Evolutionary conservation across 2,797 vertebrate genomes (phyloP).

Genomic region (Acipenser oxyrinchus): DNA sequence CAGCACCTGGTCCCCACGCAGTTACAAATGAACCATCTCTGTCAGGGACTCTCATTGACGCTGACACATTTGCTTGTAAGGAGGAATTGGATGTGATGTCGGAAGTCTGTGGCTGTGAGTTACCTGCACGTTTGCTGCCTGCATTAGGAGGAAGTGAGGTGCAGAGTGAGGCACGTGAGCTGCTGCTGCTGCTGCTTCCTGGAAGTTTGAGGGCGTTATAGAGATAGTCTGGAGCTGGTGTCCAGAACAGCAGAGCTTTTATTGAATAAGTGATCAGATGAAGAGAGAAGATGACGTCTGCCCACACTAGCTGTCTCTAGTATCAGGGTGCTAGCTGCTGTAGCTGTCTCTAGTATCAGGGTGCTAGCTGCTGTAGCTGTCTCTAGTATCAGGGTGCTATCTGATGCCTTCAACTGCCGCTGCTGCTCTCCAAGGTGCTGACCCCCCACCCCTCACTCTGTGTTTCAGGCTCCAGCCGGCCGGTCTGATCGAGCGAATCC

Average conservation of each 20-base stretch:
- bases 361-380: too few species aligned
- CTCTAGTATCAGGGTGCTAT: too few species aligned
- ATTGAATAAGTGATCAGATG: too few species aligned
- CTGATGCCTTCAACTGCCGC: not conserved
- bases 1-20: constrained; percentile 7
- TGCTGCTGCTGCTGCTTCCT: too few species aligned
- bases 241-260: too few species aligned
- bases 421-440: not conserved
- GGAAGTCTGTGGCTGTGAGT: constrained; percentile 42
- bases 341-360: too few species aligned
- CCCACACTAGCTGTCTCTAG: too few species aligned
- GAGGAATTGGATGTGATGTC: constrained; percentile 51
- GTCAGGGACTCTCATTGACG: constrained; percentile 43
- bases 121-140: constrained; percentile 39
- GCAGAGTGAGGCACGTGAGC: not conserved
- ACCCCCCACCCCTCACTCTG: too few species aligned
- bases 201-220: too few species aligned
- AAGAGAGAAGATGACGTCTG: too few species aligned
- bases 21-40: not conserved
- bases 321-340: too few species aligned
- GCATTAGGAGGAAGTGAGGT: constrained; percentile 35
- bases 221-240: too few species aligned
- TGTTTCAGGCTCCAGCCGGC: constrained; percentile 69
- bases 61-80: constrained; percentile 46
- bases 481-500: constrained; percentile 84